Base-by-base conservation (phyloP, 2,888 invertebrate species). In the Caenorhabditis sp. region DNA sequence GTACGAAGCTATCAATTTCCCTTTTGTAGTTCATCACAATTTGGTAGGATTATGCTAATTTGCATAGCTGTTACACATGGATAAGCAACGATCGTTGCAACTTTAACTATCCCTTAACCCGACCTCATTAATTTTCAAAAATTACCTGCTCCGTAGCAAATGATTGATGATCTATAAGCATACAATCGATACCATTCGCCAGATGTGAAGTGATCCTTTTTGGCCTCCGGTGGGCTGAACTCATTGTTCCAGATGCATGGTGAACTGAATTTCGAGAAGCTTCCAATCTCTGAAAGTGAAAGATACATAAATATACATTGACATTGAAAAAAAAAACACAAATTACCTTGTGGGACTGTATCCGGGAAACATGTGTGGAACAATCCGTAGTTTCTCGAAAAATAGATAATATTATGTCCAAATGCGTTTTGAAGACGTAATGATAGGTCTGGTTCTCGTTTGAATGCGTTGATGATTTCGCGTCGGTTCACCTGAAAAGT, bases 351-450 rank as follows among this genome's bases (percentile, higher is more conserved):
- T 14, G 95, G 95, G 76, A 94, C 91, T 86, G 94, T 94, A 89
- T 94, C 94, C 50, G 95, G 95, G 89, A 95, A 96, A 89, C 95
- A 96, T 89, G 93, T 92, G 89, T 95, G 92, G 91, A 95, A 95
- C 66, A 96, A 91, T 79, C 96, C 96, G 88, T 94, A 92, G 88
- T 95, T 95, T 89, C 96, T 92, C 76, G 95, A 94, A 90, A 92
- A 95, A 90, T 93, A 95, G 88, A 92, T 93, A 88, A 93, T 94
- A 90, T 95, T 94, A 58, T 91, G 90, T 89, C 93, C 94, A 89
- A 95, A 91, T 1, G 77, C 75, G 43, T 80, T 79, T 62, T 80
- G 78, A 50, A 83, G 73, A 86, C 84, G 79, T 21, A 81, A 62
- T 59, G 74, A 81, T 69, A 87, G 81, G 53, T 84, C 83, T 14